These are phyloP conservation scores for Gastracanthus pulcherrimus DNA, from an alignment of 2,888 invertebrate species.

Conservation along the genomic window DNA sequence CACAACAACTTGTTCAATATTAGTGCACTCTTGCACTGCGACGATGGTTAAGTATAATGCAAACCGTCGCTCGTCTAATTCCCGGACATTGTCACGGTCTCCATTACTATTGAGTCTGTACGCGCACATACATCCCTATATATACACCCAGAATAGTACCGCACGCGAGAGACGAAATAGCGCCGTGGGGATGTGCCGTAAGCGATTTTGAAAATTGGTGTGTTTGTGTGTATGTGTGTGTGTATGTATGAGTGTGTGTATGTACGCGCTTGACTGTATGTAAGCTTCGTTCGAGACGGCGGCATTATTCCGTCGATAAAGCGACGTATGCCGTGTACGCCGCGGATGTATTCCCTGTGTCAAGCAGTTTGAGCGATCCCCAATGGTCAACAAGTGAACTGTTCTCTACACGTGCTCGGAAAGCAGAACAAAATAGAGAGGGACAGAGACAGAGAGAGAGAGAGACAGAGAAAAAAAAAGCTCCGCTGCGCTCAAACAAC, in stretches of 20 bases:
- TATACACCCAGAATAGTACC: too few relatives aligned
- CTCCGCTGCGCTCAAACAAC: not conserved
- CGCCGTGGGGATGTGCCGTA: too few relatives aligned
- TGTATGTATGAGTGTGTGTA: too few relatives aligned
- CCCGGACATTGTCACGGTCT: not conserved
- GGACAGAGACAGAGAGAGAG: not conserved
- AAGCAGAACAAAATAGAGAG: not conserved
- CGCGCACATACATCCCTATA: too few relatives aligned
- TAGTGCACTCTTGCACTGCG: too few relatives aligned
- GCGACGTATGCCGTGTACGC: not conserved
- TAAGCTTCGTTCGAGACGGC: not conserved
- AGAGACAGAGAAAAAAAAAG: slow-evolving; percentile 17
- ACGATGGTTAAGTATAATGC: too few relatives aligned
- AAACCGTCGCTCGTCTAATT: not conserved
- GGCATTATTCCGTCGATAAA: slow-evolving; percentile 5
- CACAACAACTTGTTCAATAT: too few relatives aligned
- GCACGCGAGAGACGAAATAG: too few relatives aligned
- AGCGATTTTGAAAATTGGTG: too few relatives aligned
- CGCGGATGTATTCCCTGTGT: not conserved
- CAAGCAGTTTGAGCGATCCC: slow-evolving; percentile 14
- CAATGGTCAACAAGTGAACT: slow-evolving; percentile 36
- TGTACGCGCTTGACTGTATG: too few relatives aligned
- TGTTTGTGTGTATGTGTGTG: too few relatives aligned
- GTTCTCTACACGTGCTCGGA: slow-evolving; percentile 22
- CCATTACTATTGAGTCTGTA: too few relatives aligned